These are phyloP conservation scores for Sus scrofa DNA, from an alignment of 2,113 vertebrate genomes.

Conservation along the genomic window DNA sequence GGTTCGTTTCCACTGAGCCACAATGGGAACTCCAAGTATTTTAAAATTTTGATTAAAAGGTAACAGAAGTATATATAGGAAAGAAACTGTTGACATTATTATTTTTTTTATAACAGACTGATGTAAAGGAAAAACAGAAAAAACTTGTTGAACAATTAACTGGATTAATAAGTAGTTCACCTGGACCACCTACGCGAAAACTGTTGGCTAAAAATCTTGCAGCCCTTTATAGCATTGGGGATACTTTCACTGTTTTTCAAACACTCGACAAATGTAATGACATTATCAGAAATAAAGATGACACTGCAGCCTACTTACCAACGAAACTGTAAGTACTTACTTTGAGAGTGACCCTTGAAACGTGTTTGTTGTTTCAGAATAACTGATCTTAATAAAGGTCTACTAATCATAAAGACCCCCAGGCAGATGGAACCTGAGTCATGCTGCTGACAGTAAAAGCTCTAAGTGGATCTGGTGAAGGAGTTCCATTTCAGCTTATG, in stretches of 20 bases:
- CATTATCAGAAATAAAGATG: slow-evolving; percentile 98
- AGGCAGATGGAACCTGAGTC: neutral
- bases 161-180: slow-evolving; percentile 97
- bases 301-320: slow-evolving; percentile 95
- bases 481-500: neutral
- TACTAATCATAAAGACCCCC: neutral
- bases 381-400: neutral
- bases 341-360: neutral
- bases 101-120: slow-evolving; percentile 89
- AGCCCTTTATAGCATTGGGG: slow-evolving; percentile 97
- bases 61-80: neutral
- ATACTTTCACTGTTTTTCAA: slow-evolving; percentile 99
- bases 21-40: neutral
- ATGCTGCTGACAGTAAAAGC: neutral
- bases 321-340: slow-evolving; percentile 95
- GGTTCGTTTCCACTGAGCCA: too few species aligned
- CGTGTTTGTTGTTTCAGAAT: neutral
- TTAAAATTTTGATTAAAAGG: slow-evolving; percentile 8
- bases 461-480: neutral
- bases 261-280: slow-evolving; percentile 99
- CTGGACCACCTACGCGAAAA: slow-evolving; percentile 97
- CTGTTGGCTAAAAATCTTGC: slow-evolving; percentile 98
- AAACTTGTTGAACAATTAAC: slow-evolving; percentile 98
- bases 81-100: slow-evolving; percentile 34
- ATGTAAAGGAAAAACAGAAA: slow-evolving; percentile 99